Base-by-base conservation (phyloP, 2,888 invertebrate species). In the Tyria jacobaeae region DNA sequence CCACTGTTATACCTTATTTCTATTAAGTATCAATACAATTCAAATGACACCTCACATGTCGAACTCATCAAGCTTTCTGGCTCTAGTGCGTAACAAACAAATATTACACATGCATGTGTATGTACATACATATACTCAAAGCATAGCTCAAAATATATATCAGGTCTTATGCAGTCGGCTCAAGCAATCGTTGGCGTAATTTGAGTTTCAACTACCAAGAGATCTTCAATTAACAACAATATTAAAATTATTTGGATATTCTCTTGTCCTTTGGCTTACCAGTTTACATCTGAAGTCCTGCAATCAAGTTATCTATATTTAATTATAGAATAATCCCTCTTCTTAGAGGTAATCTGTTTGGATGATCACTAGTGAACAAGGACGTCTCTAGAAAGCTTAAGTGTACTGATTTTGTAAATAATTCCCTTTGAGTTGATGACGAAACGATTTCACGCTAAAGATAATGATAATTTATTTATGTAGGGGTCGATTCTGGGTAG, bases 401-500 rank as follows among this genome's bases (percentile, higher is more conserved):
- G 54, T 60, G 57, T 49, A 62, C 37, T 60, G 60, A 70, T 66
- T 64, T 66, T 57, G 60, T 77, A 66, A 70, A 67, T 75, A 66
- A 72, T 72, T 68, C 66, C 63, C 55, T 68, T 59, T 56, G 60
- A 59, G 62, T 61, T 49, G 52, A 60, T 60, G 60, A 55, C 27
- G 41, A 37, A 63, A 69, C 64, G 63, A 74, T 69, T 69, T 68
- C 62, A 62, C 66, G 61, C 66, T 68, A 48, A 58, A 75, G 79
- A 73, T 73, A 64, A 70, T 58, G 66, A 57, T 80, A 70, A 81
- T 76, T 74, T 74, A 81, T 80, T 79, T 76, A 76, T 53, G 24
- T 62, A 51, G 64, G 69, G 64, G 66, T 59, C 68, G 57, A 51
- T 62, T 57, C 49, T 14, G 35, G 37, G 41, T 37, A 50, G 60